Conservation (phyloP, 1,140 invertebrate genomes). For the Bombus waltoni region DNA sequence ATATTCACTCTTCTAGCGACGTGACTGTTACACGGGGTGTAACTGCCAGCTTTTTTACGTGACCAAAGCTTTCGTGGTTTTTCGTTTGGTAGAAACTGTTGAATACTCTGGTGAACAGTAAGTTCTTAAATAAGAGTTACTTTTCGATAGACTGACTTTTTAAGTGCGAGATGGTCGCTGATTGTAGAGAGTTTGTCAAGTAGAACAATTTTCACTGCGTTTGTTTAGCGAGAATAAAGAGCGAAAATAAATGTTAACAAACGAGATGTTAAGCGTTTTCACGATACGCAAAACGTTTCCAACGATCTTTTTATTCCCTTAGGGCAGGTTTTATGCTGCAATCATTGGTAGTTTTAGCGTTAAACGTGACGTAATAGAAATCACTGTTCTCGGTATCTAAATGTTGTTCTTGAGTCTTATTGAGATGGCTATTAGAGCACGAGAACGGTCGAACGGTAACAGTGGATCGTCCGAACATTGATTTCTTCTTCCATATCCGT, state of each 20-base stretch:
- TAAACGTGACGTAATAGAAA: not conserved
- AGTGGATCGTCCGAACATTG: constrained; percentile 18
- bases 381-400: not conserved
- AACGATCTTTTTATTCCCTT: not conserved
- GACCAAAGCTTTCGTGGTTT: no score
- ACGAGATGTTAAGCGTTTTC: not conserved
- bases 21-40: not conserved
- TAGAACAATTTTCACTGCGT: not conserved
- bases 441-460: not conserved
- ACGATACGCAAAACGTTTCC: not conserved
- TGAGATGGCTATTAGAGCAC: not conserved
- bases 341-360: not conserved
- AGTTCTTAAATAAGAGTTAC: not conserved
- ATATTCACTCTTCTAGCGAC: not conserved
- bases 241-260: not conserved
- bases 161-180: not conserved
- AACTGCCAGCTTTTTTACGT: not conserved
- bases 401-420: not conserved
- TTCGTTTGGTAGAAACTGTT: not conserved
- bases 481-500: constrained; percentile 21
- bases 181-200: not conserved
- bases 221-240: not conserved
- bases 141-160: not conserved
- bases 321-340: no score
- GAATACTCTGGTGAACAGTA: not conserved